Evolutionary conservation across 1,140 invertebrate species (phyloP).

Genomic region (Zaprionus taronus): DNA sequence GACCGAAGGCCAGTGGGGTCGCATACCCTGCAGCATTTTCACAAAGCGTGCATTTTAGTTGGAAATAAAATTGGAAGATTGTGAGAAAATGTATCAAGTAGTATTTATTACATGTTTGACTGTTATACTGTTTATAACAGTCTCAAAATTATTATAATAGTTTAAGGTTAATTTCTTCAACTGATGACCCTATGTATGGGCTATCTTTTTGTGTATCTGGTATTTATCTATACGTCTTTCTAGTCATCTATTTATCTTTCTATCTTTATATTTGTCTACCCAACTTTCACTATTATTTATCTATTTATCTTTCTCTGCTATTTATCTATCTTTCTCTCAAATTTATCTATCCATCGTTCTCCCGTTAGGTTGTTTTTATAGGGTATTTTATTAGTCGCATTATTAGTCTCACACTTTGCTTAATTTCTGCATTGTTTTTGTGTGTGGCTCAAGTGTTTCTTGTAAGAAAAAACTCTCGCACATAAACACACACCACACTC

Average conservation of each 20-base stretch:
- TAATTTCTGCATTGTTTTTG: constrained; percentile 40
- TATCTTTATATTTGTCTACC: background rate
- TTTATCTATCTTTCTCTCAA: no score
- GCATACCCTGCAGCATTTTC: constrained; percentile 12
- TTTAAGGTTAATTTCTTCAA: no score
- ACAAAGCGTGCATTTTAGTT: background rate
- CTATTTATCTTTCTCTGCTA: background rate
- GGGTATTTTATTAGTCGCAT: constrained; percentile 14
- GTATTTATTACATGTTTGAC: no score
- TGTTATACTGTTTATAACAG: background rate
- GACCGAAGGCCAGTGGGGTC: constrained; percentile 50
- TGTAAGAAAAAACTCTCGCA: constrained; percentile 36
- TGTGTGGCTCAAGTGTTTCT: constrained; percentile 61
- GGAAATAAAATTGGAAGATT: no score
- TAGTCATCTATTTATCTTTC: no score
- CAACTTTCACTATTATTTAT: no score
- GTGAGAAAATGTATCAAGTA: no score
- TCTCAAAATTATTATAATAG: no score
- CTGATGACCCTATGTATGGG: no score
- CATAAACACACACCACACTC: constrained; percentile 1
- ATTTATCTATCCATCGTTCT: background rate
- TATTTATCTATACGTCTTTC: no score
- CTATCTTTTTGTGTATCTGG: no score
- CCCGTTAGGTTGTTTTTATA: background rate
- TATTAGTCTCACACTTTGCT: background rate